Evolutionary conservation across 2,888 invertebrate genomes (phyloP), one percentile per base, ranked within the genome.

Genomic region (Pantelozetes paolii): DNA sequence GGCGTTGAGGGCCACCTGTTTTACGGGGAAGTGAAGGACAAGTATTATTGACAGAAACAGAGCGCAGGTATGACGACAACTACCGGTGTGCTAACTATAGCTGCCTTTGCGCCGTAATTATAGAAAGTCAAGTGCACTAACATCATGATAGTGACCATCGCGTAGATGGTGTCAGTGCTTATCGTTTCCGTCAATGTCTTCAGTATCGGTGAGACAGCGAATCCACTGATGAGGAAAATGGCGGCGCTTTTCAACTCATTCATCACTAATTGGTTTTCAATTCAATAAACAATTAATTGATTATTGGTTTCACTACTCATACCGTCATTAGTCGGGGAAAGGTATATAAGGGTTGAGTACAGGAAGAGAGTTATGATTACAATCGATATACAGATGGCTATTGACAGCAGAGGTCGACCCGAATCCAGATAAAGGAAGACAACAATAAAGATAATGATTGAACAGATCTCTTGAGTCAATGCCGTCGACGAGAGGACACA

Each of bases 111-210:
- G 6, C 92, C 93, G 81, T 98, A 99, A 82, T 98, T 94, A 81
- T 91, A 93, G 81, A 95, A 95, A 78, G 92, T 86, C 76, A 98
- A 85, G 85, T 98, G 96, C 0, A 91, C 83, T 0, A 91, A 80
- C 85, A 97, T 88, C 88, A 95, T 92, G 18, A 92, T 85, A 26
- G 90, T 89, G 0, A 96, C 88, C 87, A 91, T 92, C 1, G 94
- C 92, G 80, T 94, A 96, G 80, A 99, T 96, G 0, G 98, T 96
- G 81, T 99, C 97, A 0, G 97, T 97, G 80, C 95, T 95, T 1
- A 99, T 92, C 0, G 96, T 94, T 81, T 94, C 93, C 0, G 99
- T 98, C 71, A 99, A 85, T 0, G 95, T 97, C 82, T 96, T 92
- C 42, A 96, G 83, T 23, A 97, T 87, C 0, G 97, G 98, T 0